phyloP scores from a whole-genome alignment of 2,797 vertebrate species.

The Pteronotus mesoamericanus region DNA sequence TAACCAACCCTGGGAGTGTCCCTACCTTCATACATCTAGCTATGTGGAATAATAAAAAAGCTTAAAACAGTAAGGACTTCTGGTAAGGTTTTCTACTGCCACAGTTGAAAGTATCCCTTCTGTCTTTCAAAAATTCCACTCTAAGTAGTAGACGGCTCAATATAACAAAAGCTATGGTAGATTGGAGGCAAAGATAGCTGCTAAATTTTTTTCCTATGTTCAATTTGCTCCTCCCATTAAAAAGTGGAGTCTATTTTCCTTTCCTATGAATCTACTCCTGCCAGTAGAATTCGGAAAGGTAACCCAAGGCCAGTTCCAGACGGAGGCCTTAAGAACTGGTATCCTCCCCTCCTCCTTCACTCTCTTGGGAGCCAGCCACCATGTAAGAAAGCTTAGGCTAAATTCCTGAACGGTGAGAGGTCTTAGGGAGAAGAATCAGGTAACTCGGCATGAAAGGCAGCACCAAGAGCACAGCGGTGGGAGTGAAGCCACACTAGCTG shows the following conservation, averaged over 20 bases:
- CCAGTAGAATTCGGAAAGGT: not conserved
- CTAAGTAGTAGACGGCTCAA: not conserved
- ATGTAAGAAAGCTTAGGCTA: slow-evolving; percentile 6
- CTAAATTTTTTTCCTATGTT: not conserved
- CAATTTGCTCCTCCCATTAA: not conserved
- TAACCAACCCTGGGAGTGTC: not conserved
- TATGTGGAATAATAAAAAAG: not conserved
- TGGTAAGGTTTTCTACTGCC: not conserved
- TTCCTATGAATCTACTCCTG: not conserved
- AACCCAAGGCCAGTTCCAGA: not conserved
- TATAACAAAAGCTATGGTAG: not conserved
- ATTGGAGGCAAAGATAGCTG: not conserved
- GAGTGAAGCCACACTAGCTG: not conserved
- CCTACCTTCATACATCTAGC: not conserved
- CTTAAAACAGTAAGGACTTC: not conserved
- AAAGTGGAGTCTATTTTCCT: not conserved
- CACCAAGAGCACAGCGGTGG: not conserved
- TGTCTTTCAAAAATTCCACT: not conserved
- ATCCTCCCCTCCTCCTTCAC: not conserved
- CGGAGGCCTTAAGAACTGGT: not conserved
- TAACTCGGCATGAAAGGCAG: not conserved
- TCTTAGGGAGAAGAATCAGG: not conserved
- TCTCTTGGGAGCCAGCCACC: not conserved
- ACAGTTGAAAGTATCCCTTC: not conserved
- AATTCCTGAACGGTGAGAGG: not conserved